Conservation (phyloP, 2,797 vertebrate genomes). For the Pitangus sulphuratus region DNA sequence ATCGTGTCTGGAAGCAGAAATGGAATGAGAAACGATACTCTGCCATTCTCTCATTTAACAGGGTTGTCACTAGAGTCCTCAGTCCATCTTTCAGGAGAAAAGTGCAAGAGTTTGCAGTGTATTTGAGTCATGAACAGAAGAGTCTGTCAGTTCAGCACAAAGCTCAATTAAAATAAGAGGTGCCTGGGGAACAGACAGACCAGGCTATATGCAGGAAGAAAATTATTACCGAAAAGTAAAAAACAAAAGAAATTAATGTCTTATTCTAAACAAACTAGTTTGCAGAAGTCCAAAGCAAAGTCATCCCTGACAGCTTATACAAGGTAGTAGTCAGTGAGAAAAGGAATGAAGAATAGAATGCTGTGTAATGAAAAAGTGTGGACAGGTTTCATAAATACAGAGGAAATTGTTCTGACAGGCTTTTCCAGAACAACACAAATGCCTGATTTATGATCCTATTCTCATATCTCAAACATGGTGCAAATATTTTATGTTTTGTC, state of each 20-base stretch:
- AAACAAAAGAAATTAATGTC: no score
- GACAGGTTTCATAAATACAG: not conserved
- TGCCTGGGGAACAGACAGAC: not conserved
- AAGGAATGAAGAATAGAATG: not conserved
- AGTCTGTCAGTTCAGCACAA: not conserved
- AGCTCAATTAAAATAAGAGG: not conserved
- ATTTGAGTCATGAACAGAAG: not conserved
- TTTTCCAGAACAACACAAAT: not conserved
- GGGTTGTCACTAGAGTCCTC: not conserved
- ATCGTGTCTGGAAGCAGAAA: not conserved
- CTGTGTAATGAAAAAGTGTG: not conserved
- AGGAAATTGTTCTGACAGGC: not conserved
- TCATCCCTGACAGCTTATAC: not conserved
- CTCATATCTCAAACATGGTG: not conserved
- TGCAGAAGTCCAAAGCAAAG: not conserved
- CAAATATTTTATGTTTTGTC: not conserved
- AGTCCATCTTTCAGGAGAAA: not conserved
- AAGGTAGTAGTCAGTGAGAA: not conserved
- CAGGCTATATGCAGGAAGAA: not conserved
- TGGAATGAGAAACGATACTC: not conserved
- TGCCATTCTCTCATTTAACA: not conserved
- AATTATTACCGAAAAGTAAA: accelerated
- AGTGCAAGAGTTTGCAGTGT: not conserved
- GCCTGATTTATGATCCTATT: not conserved
- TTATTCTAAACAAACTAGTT: not conserved